A percentile compares a stretch with the other conserved stretches of the same genome.
These are phyloP conservation scores for Hippocampus mohnikei DNA, from an alignment of 2,113 vertebrate genomes.

Conservation along the genomic window DNA sequence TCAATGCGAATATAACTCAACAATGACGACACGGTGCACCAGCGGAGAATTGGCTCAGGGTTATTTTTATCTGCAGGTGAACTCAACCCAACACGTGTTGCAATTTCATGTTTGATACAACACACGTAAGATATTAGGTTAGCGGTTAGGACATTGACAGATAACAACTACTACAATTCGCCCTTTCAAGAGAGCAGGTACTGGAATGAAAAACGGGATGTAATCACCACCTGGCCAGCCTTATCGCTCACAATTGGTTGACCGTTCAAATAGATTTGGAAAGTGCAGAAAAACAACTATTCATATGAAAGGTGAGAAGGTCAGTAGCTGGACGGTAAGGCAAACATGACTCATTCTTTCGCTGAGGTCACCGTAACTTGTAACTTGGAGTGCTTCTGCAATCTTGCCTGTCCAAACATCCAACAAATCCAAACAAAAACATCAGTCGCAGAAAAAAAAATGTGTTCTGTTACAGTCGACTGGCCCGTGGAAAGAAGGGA, in stretches of 20 bases:
- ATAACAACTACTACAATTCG: not conserved
- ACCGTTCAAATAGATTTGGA: not conserved
- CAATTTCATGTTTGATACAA: not conserved
- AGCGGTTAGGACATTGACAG: not conserved
- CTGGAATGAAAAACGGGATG: not conserved
- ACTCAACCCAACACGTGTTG: not conserved
- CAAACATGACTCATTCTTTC: not conserved
- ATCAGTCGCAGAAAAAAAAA: not conserved
- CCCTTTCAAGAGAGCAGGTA: not conserved
- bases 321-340: not conserved
- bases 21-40: not conserved
- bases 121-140: not conserved
- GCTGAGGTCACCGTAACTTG: not conserved
- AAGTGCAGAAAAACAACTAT: conserved; percentile 4
- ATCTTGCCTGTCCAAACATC: not conserved
- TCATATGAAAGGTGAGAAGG: conserved; percentile 1
- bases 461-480: not conserved
- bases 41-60: conserved; percentile 13
- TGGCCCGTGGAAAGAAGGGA: not conserved
- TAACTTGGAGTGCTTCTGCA: not conserved
- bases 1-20: conserved; percentile 17
- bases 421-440: not conserved
- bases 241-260: not conserved
- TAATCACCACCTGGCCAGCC: not conserved
- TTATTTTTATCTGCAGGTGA: conserved; percentile 12